These are phyloP conservation scores for Ahaetulla prasina DNA, from an alignment of 2,113 vertebrate species.

Conservation along the genomic window DNA sequence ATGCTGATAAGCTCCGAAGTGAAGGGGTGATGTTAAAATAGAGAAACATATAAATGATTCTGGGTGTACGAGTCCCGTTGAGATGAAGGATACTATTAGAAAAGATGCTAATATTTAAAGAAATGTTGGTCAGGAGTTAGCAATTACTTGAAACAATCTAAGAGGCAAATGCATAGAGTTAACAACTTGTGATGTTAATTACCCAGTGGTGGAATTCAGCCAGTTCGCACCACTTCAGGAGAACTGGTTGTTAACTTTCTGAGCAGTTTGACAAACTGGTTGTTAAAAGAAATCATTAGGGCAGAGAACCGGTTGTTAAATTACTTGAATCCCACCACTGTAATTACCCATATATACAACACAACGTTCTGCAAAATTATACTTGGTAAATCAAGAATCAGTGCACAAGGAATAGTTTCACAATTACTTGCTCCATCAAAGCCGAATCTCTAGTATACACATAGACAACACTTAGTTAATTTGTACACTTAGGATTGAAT, in stretches of 20 bases:
- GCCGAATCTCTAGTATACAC: neutral
- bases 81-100: neutral
- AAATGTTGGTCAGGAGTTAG: conserved; percentile 43
- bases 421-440: neutral
- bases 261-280: too few species aligned
- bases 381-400: conserved; percentile 33
- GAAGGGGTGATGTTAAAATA: conserved; percentile 29
- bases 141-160: conserved; percentile 55
- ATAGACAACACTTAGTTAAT: neutral
- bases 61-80: conserved; percentile 21
- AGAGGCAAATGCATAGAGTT: conserved; percentile 1
- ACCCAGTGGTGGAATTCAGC: too few species aligned
- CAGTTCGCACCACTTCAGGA: too few species aligned
- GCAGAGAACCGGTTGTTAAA: too few species aligned
- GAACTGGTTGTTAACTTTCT: too few species aligned
- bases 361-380: conserved; percentile 22
- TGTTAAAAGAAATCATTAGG: too few species aligned
- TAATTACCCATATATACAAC: neutral
- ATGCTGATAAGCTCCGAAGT: conserved; percentile 44
- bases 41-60: conserved; percentile 9
- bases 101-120: neutral
- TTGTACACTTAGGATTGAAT: neutral
- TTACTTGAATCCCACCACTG: too few species aligned
- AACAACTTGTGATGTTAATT: conserved; percentile 26
- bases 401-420: neutral